Evolutionary conservation across 2,113 vertebrate species (phyloP).

Genomic region (Struthidea cinerea): DNA sequence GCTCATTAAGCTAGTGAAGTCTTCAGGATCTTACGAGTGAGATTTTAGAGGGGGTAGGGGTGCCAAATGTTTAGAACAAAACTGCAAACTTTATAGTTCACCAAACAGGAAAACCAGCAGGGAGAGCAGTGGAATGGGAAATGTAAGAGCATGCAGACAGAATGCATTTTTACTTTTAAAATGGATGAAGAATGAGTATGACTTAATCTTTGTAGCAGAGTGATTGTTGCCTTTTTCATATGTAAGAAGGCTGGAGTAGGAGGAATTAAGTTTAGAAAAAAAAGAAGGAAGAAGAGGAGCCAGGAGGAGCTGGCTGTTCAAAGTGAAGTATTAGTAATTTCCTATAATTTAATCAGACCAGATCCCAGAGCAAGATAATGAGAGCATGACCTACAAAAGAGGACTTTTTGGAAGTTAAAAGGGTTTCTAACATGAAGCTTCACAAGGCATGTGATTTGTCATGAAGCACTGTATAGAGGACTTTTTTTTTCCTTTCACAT

Average conservation of each 20-base stretch:
- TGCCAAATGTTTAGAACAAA: not conserved
- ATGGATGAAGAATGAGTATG: not conserved
- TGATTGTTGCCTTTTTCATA: not conserved
- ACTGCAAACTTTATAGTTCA: not conserved
- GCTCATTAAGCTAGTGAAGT: not conserved
- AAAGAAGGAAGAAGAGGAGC: conserved; percentile 20
- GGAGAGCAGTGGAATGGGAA: not conserved
- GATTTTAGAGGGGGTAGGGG: not conserved
- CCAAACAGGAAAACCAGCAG: not conserved
- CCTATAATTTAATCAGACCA: conserved; percentile 77
- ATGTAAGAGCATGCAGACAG: not conserved
- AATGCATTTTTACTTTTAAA: not conserved
- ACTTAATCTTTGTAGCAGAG: not conserved
- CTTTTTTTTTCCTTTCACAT: not conserved
- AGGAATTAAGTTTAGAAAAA: conserved; percentile 41
- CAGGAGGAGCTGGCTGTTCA: conserved; percentile 54
- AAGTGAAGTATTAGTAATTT: conserved; percentile 73
- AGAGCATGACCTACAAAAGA: conserved; percentile 72
- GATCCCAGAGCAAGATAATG: conserved; percentile 73
- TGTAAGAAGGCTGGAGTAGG: conserved; percentile 23
- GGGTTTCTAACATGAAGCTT: conserved; percentile 60
- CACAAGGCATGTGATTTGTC: conserved; percentile 46
- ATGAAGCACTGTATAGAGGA: not conserved
- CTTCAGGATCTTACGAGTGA: conserved; percentile 10
- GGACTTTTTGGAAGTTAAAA: conserved; percentile 65